Evolutionary conservation across 2,113 vertebrate genomes (phyloP).

Genomic region (Lophura nycthemera): DNA sequence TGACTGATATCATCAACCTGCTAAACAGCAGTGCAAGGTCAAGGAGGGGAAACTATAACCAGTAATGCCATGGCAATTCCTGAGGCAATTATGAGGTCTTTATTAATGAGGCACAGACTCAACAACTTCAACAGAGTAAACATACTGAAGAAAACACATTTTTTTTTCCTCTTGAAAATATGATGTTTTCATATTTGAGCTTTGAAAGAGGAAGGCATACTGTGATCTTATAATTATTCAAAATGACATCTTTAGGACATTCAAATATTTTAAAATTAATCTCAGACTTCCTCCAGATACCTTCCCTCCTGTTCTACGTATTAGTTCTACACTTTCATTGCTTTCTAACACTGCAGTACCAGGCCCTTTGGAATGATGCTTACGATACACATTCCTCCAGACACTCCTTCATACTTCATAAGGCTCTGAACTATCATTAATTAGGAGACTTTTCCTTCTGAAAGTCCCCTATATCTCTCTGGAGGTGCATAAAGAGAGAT

Average conservation of each 20-base stretch:
- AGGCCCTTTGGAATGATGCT: conserved; percentile 33
- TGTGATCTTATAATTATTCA: neutral
- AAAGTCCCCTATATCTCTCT: conserved; percentile 47
- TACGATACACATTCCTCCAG: conserved; percentile 35
- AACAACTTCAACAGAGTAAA: neutral
- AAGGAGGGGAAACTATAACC: neutral
- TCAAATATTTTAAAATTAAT: neutral
- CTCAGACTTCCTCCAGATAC: neutral
- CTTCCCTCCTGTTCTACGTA: neutral
- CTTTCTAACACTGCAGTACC: neutral
- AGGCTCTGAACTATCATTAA: conserved; percentile 58
- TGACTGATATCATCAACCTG: neutral
- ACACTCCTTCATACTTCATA: conserved; percentile 62
- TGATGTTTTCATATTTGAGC: neutral
- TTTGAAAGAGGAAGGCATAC: neutral
- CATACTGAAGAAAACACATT: neutral
- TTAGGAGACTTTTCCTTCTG: conserved; percentile 59
- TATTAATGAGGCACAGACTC: neutral
- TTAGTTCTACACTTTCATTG: conserved; percentile 1
- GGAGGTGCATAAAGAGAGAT: conserved; percentile 32
- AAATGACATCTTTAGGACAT: neutral
- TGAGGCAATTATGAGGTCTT: neutral
- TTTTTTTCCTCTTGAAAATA: neutral
- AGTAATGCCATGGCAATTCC: neutral
- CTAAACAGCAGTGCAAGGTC: neutral